Conservation (phyloP, 2,113 vertebrate species). For the Mixornis gularis region DNA sequence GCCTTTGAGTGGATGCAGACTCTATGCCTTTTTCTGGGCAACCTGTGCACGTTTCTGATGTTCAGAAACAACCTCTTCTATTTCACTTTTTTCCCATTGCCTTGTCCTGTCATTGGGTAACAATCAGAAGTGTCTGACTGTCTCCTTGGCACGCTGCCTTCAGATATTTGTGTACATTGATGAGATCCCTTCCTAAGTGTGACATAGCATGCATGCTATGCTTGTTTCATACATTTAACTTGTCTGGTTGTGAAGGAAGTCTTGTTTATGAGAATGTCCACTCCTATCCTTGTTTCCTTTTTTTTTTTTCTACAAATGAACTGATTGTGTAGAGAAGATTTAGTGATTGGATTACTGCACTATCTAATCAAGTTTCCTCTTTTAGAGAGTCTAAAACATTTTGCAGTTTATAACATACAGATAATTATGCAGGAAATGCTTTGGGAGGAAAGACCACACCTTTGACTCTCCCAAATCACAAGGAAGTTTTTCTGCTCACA, state of each 20-base stretch:
- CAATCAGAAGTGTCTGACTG: neutral
- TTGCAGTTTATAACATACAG: neutral
- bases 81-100: neutral
- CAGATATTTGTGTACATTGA: neutral
- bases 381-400: neutral
- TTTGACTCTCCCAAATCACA: neutral
- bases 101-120: neutral
- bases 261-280: neutral
- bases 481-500: neutral
- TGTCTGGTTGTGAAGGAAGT: neutral
- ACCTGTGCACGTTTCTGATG: neutral
- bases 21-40: neutral
- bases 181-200: neutral
- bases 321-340: neutral
- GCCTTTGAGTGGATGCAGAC: neutral
- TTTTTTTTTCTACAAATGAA: neutral
- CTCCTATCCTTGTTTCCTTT: neutral
- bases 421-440: neutral
- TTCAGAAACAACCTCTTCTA: neutral
- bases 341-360: neutral
- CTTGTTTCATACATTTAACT: neutral
- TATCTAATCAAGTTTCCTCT: neutral
- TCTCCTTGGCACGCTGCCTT: neutral
- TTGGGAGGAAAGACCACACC: neutral
- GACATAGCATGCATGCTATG: rapidly evolving